phyloP scores from a whole-genome alignment of 2,113 vertebrate species.

The Bucco capensis region DNA sequence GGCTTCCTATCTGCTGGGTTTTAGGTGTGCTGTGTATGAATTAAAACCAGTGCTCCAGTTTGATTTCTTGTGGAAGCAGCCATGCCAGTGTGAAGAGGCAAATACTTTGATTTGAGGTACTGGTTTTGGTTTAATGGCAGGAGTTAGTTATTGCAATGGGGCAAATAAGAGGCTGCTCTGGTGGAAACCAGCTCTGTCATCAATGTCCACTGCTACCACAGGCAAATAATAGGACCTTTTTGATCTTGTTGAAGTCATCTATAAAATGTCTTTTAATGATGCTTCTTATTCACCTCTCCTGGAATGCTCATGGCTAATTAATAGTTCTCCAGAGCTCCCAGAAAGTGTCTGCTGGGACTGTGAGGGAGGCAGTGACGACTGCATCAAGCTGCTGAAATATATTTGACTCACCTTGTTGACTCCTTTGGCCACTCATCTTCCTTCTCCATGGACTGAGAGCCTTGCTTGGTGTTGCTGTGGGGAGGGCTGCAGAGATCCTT shows the following conservation, averaged over 20 bases:
- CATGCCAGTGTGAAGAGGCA: background rate
- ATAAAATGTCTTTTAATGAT: background rate
- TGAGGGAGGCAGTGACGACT: background rate
- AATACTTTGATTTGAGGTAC: background rate
- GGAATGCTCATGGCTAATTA: constrained; percentile 43
- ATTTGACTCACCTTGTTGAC: background rate
- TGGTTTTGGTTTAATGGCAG: background rate
- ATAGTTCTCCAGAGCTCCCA: background rate
- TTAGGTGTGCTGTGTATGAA: background rate
- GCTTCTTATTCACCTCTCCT: constrained; percentile 20
- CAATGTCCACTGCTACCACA: background rate
- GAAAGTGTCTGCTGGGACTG: background rate
- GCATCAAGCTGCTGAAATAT: background rate
- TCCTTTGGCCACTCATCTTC: background rate
- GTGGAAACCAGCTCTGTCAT: background rate
- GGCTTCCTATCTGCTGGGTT: background rate
- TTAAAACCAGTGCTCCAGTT: background rate
- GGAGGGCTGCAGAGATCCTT: background rate
- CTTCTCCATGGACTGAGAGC: background rate
- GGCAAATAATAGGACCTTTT: background rate
- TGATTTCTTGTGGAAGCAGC: background rate
- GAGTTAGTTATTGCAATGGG: background rate
- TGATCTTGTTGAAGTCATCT: constrained; percentile 12
- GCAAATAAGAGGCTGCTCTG: constrained; percentile 19
- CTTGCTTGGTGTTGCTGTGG: accelerated